Base-by-base conservation (phyloP, 2,797 vertebrate genomes). In the Ceryle rudis region DNA sequence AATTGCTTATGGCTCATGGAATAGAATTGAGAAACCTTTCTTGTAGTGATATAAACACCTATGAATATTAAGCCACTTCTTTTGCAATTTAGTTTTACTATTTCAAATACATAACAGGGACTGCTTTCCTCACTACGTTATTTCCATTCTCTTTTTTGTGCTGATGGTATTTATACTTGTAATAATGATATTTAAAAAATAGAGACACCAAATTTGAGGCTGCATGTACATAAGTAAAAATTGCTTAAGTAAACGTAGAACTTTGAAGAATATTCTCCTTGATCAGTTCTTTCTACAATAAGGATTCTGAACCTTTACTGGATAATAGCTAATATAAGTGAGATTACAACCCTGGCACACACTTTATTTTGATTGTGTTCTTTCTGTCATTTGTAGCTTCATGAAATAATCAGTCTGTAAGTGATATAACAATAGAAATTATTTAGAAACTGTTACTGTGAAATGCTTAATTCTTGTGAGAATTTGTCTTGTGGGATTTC, bases 21-120 rank as follows among this genome's bases (percentile, higher is more conserved):
- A 93, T 87, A 81, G 62, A 93, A 95, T 95, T 88, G 81, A 87
- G 90, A 82, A 95, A 91, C 46, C 80, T 41, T 5, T 95, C 94
- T 78, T 54, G 25, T 60, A 72, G 26, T 64, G 65, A 60, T 81
- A 69, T 46, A 81, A 94, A 78, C 85, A 39, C 74, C 69, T 93
- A 33, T 90, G 74, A 91, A 84, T 94, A 66, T 86, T 80, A 96
- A 93, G 49, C 60, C 80, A 51, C 35, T 73, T 60, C 74, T 26
- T 79, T 95, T 86, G 18, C 79, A 88, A 82, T 91, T 94, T 62
- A 75, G 14, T 80, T 91, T 86, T 79, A 74, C 35, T 78, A 62
- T 26, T 74, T 90, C 81, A 81, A 33, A 83, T 85, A 81, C 10
- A 52, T 80, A 94, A 80, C 49, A n/a, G 51, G 31, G 55, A 47